Percentiles rank a stretch among this genome's conserved stretches.
Evolutionary conservation across 2,888 invertebrate species (phyloP).

Genomic region (Carterocephalus palaemon): DNA sequence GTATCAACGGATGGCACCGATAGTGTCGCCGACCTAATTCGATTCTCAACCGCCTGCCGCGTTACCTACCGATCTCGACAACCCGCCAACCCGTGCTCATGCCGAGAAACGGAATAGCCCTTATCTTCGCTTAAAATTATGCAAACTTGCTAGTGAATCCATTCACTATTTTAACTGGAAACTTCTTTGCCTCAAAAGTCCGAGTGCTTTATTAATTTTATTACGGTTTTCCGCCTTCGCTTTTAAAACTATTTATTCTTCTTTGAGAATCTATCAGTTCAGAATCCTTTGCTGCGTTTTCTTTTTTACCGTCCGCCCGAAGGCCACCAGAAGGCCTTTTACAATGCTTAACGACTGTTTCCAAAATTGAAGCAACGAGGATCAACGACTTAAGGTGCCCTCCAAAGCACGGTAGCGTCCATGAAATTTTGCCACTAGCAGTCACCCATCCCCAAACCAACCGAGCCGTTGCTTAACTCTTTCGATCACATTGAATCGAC

Average conservation of each 20-base stretch:
- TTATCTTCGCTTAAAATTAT: slow-evolving; percentile 68
- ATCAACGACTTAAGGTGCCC: too few species aligned
- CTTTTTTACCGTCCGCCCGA: too few species aligned
- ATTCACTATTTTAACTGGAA: slow-evolving; percentile 40
- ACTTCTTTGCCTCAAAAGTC: slow-evolving; percentile 13
- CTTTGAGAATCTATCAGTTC: not conserved
- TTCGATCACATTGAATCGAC: too few species aligned
- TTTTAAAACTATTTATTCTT: slow-evolving; percentile 16
- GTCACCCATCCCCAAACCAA: too few species aligned
- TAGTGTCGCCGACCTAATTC: slow-evolving; percentile 29
- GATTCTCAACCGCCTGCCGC: slow-evolving; percentile 38
- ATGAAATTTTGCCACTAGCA: too few species aligned
- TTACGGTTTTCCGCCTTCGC: slow-evolving; percentile 13
- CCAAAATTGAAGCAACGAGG: too few species aligned
- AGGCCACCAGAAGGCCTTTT: too few species aligned
- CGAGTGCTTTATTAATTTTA: slow-evolving; percentile 21
- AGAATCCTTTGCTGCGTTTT: too few species aligned
- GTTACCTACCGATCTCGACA: slow-evolving; percentile 40
- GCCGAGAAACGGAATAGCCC: slow-evolving; percentile 52
- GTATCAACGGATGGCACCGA: slow-evolving; percentile 14
- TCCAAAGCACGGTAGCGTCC: too few species aligned
- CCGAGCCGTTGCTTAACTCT: too few species aligned
- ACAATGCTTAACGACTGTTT: too few species aligned
- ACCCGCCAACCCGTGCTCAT: slow-evolving; percentile 43
- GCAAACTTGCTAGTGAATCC: slow-evolving; percentile 57